Conservation (phyloP, 2,113 vertebrate genomes). For the Catharus fuscescens region DNA sequence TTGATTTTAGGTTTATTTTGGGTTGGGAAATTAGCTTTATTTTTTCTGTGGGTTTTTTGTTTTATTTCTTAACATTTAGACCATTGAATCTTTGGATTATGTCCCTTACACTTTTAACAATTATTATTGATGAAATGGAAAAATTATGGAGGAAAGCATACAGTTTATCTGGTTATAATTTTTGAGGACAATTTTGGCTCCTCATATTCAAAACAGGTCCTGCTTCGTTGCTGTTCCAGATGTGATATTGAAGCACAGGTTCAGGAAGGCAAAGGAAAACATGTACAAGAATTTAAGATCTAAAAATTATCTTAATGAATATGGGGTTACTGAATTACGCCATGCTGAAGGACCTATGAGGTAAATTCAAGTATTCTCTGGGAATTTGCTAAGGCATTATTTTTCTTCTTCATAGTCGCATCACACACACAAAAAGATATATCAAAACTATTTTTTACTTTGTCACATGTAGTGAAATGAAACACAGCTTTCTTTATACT, state of each 20-base stretch:
- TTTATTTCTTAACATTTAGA: neutral
- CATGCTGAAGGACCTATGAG: neutral
- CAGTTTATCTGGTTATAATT: neutral
- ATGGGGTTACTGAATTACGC: neutral
- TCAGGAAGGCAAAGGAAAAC: neutral
- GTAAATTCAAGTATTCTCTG: neutral
- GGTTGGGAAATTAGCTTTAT: neutral
- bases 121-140: neutral
- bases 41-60: neutral
- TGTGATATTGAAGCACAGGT: neutral
- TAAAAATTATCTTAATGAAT: neutral
- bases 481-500: neutral
- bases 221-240: neutral
- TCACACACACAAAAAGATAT: neutral
- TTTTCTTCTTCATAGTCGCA: neutral
- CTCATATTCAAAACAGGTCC: neutral
- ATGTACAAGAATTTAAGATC: neutral
- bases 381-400: neutral
- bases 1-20: neutral
- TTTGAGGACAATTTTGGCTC: neutral
- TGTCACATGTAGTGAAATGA: neutral
- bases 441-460: neutral
- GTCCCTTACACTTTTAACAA: neutral
- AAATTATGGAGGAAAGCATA: neutral
- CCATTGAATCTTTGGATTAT: neutral